Evolutionary conservation across 2,797 vertebrate species (phyloP), one percentile per base, ranked within the genome.

Genomic region (Mus minutoides): DNA sequence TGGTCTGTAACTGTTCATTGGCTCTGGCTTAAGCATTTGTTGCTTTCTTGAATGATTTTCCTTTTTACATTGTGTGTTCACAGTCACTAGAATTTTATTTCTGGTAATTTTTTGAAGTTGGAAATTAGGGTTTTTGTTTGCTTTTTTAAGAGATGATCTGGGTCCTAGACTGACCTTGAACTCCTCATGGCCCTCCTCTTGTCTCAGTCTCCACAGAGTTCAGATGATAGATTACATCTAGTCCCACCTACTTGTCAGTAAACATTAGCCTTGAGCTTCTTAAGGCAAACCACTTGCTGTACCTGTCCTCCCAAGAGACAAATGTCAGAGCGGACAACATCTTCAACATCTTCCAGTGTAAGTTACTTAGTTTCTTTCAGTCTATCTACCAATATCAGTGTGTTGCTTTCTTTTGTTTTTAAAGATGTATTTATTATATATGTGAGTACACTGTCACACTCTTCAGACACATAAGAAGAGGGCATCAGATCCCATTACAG

Each of bases 181-280:
- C 12, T 69, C 83, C 6, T 69, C 62, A 69, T 26, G 34, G 12
- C 46, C 17, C 52, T 86, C 43, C 31, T 37, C 31, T 13, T 86
- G 84, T 49, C 31, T 69, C 62, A 86, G 21, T n/a, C 34, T 69
- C 31, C 29, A 26, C 34, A 67, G 43, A 86, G 46, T n/a, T 69
- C 43, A 52, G 31, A 69, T 69, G 49, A 26, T 19, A 85, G 43
- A 62, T 19, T 52, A 67, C 10, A n/a, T 31, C 31, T 22, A 67
- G n/a, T 17, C 26, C 49, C 1, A 79, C 31, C 54, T 82, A 69
- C 56, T 92, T 92, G 60, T 92, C 92, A 80, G 77, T 86, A 77
- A 90, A 77, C 40, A 80, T 75, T 90, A 89, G 13, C 83, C 49
- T 67, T 86, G 86, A 76, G 7, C 67, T 92, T 95, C 82, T 73